A percentile compares a stretch with the other conserved stretches of the same genome.
phyloP scores from a whole-genome alignment of 2,888 invertebrate species.

The Papilio demoleus region DNA sequence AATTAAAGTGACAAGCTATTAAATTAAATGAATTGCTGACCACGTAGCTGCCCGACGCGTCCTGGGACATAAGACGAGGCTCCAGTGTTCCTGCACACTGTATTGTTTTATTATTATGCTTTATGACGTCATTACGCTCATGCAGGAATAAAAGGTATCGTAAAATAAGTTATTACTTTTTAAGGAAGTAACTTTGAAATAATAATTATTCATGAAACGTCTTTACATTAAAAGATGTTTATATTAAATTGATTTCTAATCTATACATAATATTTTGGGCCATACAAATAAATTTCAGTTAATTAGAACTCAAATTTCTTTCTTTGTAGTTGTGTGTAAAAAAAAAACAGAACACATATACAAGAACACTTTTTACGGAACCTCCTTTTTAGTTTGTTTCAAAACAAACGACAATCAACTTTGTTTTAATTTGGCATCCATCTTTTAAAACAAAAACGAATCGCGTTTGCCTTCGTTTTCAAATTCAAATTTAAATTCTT shows the following conservation, averaged over 20 bases:
- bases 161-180: not conserved
- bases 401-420: not conserved
- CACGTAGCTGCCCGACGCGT: constrained; percentile 62
- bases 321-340: no score
- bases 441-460: not conserved
- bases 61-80: constrained; percentile 49
- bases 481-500: constrained; percentile 16
- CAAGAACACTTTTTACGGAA: no score
- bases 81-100: constrained; percentile 50
- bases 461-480: not conserved
- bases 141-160: not conserved
- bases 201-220: no score
- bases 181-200: not conserved
- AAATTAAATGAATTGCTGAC: constrained; percentile 67
- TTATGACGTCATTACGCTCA: constrained; percentile 45
- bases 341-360: no score
- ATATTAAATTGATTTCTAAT: not conserved
- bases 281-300: no score
- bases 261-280: not conserved
- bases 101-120: constrained; percentile 44
- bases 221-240: no score
- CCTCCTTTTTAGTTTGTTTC: not conserved
- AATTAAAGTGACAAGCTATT: constrained; percentile 67
- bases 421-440: not conserved
- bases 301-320: not conserved